Percentiles rank a stretch among this genome's conserved stretches.
Evolutionary conservation across 2,797 vertebrate species (phyloP).

Genomic region (Falco novaeseelandiae): DNA sequence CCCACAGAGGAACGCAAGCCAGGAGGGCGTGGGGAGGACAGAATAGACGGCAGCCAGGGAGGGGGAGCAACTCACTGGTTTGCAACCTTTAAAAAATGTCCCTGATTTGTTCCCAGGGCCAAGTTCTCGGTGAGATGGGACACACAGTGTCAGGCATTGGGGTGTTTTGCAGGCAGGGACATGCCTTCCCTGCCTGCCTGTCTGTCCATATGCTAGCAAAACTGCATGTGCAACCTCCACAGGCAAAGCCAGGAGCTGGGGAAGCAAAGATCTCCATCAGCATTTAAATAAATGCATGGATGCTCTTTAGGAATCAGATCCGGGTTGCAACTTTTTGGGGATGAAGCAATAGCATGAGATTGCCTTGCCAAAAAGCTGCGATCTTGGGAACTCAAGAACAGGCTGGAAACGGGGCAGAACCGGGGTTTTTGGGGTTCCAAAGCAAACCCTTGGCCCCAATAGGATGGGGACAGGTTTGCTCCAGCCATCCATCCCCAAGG

Average conservation of each 20-base stretch:
- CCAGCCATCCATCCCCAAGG: not conserved
- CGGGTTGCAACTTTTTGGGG: rapidly evolving
- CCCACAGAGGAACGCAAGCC: rapidly evolving
- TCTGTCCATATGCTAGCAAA: not conserved
- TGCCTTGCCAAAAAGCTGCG: not conserved
- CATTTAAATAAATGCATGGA: not conserved
- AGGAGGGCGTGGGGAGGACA: not conserved
- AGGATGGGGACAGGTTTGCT: not conserved
- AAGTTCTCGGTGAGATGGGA: rapidly evolving
- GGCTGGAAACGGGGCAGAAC: rapidly evolving
- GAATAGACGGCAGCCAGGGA: not conserved
- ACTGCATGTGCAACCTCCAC: rapidly evolving
- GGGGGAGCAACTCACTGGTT: not conserved
- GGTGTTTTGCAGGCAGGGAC: not conserved
- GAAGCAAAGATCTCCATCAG: not conserved
- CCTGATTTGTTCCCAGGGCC: too few relatives aligned
- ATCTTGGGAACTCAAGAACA: not conserved
- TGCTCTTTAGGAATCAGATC: not conserved
- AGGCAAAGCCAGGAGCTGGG: not conserved
- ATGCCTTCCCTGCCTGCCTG: rapidly evolving
- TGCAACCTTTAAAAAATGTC: not conserved
- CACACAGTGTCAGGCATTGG: rapidly evolving
- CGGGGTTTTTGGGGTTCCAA: not conserved
- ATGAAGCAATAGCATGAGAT: not conserved
- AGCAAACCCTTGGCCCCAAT: not conserved